phyloP scores from a whole-genome alignment of 2,888 invertebrate species.

The Litoditis marina region DNA sequence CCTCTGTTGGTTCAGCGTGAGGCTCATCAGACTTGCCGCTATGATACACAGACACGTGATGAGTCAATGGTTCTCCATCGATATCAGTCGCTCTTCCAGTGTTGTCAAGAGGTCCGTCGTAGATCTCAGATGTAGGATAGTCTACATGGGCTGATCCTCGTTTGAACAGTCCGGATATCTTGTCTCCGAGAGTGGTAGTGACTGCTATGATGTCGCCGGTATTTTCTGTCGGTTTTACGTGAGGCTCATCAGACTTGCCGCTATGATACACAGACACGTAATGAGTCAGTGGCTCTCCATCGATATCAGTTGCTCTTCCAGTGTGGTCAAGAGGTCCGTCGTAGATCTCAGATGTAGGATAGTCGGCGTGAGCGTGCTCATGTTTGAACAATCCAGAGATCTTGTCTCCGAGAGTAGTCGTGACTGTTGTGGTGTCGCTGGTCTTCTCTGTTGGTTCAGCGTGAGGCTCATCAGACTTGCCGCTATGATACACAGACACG shows the following conservation, averaged over 20 bases:
- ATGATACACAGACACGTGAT: slow-evolving; percentile 33
- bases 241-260: slow-evolving; percentile 24
- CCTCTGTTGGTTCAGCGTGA: background rate
- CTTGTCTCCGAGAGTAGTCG: slow-evolving; percentile 5
- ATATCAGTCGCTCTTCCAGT: slow-evolving; percentile 15
- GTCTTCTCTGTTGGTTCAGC: slow-evolving; percentile 4
- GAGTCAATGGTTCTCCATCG: slow-evolving; percentile 22
- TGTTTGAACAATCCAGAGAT: slow-evolving; percentile 38
- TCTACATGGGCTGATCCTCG: slow-evolving; percentile 26
- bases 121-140: slow-evolving; percentile 28
- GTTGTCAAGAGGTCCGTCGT: slow-evolving; percentile 26
- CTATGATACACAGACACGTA: slow-evolving; percentile 36
- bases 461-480: slow-evolving; percentile 22
- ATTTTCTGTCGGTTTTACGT: background rate
- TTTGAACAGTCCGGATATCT: slow-evolving; percentile 26
- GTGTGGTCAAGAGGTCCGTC: slow-evolving; percentile 31
- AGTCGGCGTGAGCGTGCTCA: slow-evolving; percentile 31
- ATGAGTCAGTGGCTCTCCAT: slow-evolving; percentile 18
- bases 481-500: slow-evolving; percentile 28
- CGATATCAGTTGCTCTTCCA: slow-evolving; percentile 12
- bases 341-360: slow-evolving; percentile 30
- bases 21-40: slow-evolving; percentile 22
- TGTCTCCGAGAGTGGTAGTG: slow-evolving; percentile 18
- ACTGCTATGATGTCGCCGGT: slow-evolving; percentile 1
- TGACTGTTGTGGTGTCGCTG: slow-evolving; percentile 13